phyloP scores from a whole-genome alignment of 2,797 vertebrate species.

The Danio aesculapii region DNA sequence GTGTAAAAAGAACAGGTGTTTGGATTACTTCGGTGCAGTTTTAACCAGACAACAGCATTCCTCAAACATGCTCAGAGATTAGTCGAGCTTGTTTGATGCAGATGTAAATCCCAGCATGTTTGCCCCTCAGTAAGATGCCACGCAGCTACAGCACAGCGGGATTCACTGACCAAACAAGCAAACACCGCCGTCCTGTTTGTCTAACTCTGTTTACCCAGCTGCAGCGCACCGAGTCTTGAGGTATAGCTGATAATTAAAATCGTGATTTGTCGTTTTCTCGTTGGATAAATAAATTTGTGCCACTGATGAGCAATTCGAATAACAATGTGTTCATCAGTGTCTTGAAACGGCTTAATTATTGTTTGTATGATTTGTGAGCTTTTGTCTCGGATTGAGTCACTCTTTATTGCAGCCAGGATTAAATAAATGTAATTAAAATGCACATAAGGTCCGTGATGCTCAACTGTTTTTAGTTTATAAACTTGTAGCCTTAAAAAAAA shows the following conservation, averaged over 20 bases:
- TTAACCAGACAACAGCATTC: constrained; percentile 55
- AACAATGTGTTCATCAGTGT: constrained; percentile 38
- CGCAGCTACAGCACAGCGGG: constrained; percentile 64
- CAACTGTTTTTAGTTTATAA: background rate
- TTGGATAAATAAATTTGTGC: constrained; percentile 74
- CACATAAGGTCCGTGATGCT: too few relatives aligned
- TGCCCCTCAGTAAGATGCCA: constrained; percentile 58
- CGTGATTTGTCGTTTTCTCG: constrained; percentile 76
- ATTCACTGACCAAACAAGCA: constrained; percentile 68
- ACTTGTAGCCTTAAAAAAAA: background rate
- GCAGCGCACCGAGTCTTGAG: constrained; percentile 59
- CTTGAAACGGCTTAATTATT: constrained; percentile 50
- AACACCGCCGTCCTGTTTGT: constrained; percentile 69
- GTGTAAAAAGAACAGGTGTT: constrained; percentile 65
- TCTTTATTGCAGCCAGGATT: background rate
- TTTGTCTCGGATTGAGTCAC: background rate
- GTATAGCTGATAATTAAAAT: constrained; percentile 78
- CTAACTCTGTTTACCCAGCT: constrained; percentile 79
- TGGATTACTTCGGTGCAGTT: constrained; percentile 39
- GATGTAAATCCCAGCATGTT: constrained; percentile 72
- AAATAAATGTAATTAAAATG: background rate
- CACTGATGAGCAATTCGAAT: constrained; percentile 1
- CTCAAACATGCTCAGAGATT: constrained; percentile 68
- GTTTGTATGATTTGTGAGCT: constrained; percentile 28
- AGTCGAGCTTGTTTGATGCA: constrained; percentile 64